These are phyloP conservation scores for Cryptotis parvus DNA, from an alignment of 2,113 vertebrate genomes.

Conservation along the genomic window DNA sequence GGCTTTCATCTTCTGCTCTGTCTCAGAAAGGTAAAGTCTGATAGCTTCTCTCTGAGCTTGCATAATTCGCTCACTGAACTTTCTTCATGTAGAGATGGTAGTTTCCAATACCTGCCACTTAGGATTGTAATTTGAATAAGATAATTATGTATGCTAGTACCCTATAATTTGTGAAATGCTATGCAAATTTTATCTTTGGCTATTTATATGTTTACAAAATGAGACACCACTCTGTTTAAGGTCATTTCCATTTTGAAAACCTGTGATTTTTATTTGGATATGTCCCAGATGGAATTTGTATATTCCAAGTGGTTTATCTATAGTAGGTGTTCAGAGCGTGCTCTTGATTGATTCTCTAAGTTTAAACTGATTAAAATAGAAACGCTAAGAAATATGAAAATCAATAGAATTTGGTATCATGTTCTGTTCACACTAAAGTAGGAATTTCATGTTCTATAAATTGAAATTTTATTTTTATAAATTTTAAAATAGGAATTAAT, in stretches of 20 bases:
- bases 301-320: not conserved
- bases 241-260: not conserved
- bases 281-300: not conserved
- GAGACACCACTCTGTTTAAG: not conserved
- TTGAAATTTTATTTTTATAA: too few relatives aligned
- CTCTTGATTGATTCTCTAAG: not conserved
- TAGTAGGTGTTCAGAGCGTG: not conserved
- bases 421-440: not conserved
- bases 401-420: not conserved
- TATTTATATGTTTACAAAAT: not conserved
- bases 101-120: not conserved
- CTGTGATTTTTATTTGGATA: not conserved
- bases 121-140: not conserved
- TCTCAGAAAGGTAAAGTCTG: not conserved
- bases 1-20: not conserved
- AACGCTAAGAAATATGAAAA: conserved; percentile 1
- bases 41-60: not conserved
- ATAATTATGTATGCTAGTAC: not conserved
- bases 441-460: not conserved
- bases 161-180: not conserved
- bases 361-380: not conserved
- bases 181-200: not conserved
- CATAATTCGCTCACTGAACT: not conserved
- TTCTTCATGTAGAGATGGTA: not conserved
- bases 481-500: too few relatives aligned